Evolutionary conservation across 2,888 invertebrate genomes (phyloP).

Genomic region (Pseudococcus jackbeardsleyi): DNA sequence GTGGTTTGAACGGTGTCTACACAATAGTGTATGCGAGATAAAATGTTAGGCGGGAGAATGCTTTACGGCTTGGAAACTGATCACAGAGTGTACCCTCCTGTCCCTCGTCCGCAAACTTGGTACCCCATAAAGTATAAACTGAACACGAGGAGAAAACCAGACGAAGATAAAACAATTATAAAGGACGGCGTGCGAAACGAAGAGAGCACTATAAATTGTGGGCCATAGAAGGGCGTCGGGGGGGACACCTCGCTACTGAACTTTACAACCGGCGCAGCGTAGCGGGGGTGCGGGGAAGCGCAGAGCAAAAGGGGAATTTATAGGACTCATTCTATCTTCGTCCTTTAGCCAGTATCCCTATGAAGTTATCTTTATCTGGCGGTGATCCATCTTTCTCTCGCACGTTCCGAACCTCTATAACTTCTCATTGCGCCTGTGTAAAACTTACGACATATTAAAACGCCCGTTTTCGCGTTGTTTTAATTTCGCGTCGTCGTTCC

Average conservation of each 20-base stretch:
- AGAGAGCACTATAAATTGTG: conserved; percentile 51
- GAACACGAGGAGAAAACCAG: conserved; percentile 62
- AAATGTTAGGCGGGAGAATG: conserved; percentile 67
- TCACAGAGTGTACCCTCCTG: conserved; percentile 62
- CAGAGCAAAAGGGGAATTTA: conserved; percentile 58
- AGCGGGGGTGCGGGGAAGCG: neutral
- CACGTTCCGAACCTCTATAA: conserved; percentile 59
- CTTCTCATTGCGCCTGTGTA: conserved; percentile 64
- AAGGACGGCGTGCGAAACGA: conserved; percentile 56
- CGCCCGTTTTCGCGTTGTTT: conserved; percentile 65
- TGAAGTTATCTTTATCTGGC: conserved; percentile 51
- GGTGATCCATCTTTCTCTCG: conserved; percentile 67
- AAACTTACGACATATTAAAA: conserved; percentile 64
- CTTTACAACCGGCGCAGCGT: conserved; percentile 11
- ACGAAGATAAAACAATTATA: conserved; percentile 64
- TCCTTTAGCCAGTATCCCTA: conserved; percentile 9
- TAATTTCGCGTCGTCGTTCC: conserved; percentile 60
- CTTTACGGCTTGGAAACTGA: conserved; percentile 67
- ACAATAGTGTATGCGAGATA: conserved; percentile 67
- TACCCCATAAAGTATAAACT: conserved; percentile 63
- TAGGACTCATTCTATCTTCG: conserved; percentile 52
- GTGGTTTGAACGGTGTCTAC: conserved; percentile 65
- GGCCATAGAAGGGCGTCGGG: conserved; percentile 15
- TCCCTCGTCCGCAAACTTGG: conserved; percentile 56
- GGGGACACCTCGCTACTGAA: conserved; percentile 57